These are phyloP conservation scores for Cheilosia grossa DNA, from an alignment of 2,888 invertebrate genomes.

Conservation along the genomic window DNA sequence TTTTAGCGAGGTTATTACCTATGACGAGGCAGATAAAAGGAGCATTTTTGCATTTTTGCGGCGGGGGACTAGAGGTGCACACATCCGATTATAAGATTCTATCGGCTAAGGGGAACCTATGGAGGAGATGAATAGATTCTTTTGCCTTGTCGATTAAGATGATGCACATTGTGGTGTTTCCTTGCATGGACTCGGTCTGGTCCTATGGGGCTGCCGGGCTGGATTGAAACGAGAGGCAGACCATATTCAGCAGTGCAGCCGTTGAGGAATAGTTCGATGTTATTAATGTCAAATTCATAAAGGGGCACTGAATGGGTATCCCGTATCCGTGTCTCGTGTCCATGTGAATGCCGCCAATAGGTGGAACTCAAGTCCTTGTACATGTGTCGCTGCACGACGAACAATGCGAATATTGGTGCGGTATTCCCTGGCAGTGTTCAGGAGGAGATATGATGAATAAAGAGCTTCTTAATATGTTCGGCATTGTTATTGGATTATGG, in stretches of 20 bases:
- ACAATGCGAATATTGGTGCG: conserved; percentile 28
- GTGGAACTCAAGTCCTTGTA: neutral
- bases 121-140: conserved; percentile 51
- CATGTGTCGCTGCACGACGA: conserved; percentile 10
- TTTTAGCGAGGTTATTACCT: conserved; percentile 63
- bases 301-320: conserved; percentile 50
- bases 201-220: neutral
- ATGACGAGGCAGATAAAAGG: conserved; percentile 42
- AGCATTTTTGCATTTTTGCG: conserved; percentile 27
- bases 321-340: too few relatives aligned
- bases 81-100: conserved; percentile 58
- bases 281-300: conserved; percentile 71
- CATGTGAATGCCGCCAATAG: conserved; percentile 29
- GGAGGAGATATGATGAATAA: conserved; percentile 51
- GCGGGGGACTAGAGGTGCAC: conserved; percentile 6
- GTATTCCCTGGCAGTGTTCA: conserved; percentile 17
- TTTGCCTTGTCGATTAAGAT: conserved; percentile 43
- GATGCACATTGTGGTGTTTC: conserved; percentile 50
- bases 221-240: conserved; percentile 6
- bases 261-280: conserved; percentile 65
- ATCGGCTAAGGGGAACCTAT: conserved; percentile 31
- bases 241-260: conserved; percentile 58
- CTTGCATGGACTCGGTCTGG: neutral
- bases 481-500: conserved; percentile 24
- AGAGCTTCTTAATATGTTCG: conserved; percentile 39